Base-by-base conservation (phyloP, 2,113 vertebrate genomes). In the Elachura formosa region DNA sequence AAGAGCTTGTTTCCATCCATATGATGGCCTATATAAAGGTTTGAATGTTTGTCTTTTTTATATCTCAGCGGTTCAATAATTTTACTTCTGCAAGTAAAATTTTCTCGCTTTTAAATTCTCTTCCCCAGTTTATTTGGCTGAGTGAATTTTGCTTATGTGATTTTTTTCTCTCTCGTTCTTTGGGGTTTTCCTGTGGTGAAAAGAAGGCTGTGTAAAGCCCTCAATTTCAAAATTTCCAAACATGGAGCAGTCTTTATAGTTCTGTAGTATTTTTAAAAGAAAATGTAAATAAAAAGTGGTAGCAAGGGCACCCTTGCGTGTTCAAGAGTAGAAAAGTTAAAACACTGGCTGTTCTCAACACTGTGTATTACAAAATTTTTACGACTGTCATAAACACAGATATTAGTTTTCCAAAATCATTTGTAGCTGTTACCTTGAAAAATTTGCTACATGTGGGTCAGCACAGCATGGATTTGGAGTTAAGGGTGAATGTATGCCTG, bases 51-150 rank as follows among this genome's bases (percentile, higher is more conserved):
- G 2, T 73, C 18, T 6, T 62, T 86, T 78, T 28, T 28, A 0
- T 77, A 54, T 64, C 12, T 78, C 45, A 11, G 36, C 40, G 54
- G 19, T 54, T 81, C 11, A 67, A 11, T 63, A 51, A n/a, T 51
- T 91, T 69, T 72, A 22, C 12, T 85, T 87, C 31, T 90, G 46
- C 78, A 66, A 58, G 34, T 76, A 69, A 73, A 14, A 3, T 46
- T 93, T 84, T 63, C 26, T 52, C 12, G 19, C n/a, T 83, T 77
- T 58, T 10, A 48, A 76, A 45, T 51, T 34, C 7, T 34, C 36
- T 78, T 80, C 75, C 54, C 45, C 87, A 43, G 19, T 54, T 88
- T 68, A 56, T 82, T 94, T 93, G 58, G 61, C 36, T 67, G 90
- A 24, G 10, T 82, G 61, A 51, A 62, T 93, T 84, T 81, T 77